These are phyloP conservation scores for Hucho hucho DNA, from an alignment of 2,113 vertebrate genomes.

Conservation along the genomic window DNA sequence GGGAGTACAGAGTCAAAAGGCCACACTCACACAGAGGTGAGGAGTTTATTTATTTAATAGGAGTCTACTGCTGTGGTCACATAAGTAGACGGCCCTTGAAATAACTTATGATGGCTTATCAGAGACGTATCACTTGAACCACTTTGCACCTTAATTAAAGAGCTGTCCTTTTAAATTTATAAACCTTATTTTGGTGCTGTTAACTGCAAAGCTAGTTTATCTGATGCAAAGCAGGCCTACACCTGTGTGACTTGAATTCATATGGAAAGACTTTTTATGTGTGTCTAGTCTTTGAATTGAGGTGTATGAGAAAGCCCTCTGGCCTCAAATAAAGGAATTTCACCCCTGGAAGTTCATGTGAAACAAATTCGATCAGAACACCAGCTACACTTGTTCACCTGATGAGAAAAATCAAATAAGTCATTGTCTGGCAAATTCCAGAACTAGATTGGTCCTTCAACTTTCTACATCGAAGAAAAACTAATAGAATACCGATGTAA, in stretches of 20 bases:
- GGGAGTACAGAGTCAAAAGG: not conserved
- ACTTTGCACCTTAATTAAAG: too few species aligned
- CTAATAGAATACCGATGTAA: not conserved
- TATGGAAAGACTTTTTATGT: not conserved
- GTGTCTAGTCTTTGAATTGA: slow-evolving; percentile 12
- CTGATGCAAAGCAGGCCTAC: too few species aligned
- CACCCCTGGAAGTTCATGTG: not conserved
- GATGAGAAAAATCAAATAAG: not conserved
- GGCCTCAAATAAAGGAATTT: not conserved
- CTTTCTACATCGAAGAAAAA: slow-evolving; percentile 8
- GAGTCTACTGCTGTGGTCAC: not conserved
- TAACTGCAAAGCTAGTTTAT: too few species aligned
- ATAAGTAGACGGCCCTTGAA: too few species aligned
- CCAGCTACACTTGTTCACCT: slow-evolving; percentile 23
- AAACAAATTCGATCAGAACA: slow-evolving; percentile 38
- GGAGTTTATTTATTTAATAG: too few species aligned
- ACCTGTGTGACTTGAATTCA: too few species aligned
- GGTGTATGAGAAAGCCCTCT: not conserved
- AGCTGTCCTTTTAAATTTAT: too few species aligned
- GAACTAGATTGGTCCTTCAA: not conserved
- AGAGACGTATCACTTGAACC: too few species aligned
- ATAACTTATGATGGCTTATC: too few species aligned
- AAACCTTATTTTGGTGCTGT: too few species aligned
- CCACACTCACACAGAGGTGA: not conserved
- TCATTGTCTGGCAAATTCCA: slow-evolving; percentile 1